Percentiles rank a stretch among this genome's conserved stretches.
These are phyloP conservation scores for Calliphora vicina DNA, from an alignment of 1,140 invertebrate species.

Conservation along the genomic window DNA sequence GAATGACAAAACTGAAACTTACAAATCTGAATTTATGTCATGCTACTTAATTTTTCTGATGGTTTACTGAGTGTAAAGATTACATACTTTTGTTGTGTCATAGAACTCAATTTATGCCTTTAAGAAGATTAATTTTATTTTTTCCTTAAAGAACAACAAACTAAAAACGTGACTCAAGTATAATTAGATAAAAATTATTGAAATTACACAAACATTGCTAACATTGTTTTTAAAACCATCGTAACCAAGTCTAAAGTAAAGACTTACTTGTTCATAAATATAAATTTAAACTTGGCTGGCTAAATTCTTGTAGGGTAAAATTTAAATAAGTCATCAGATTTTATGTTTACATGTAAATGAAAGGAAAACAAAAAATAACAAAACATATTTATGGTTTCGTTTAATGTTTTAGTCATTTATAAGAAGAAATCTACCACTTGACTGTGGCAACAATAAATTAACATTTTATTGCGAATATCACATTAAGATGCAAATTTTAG, in stretches of 20 bases:
- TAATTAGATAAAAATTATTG: background rate
- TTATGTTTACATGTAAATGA: background rate
- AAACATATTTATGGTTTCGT: background rate
- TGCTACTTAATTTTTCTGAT: background rate
- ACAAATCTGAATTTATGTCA: background rate
- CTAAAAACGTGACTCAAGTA: background rate
- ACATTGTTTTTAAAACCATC: background rate
- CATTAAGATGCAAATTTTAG: background rate
- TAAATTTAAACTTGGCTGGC: background rate
- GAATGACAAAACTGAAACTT: too few species aligned
- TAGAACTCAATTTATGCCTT: background rate
- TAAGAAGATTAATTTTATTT: background rate
- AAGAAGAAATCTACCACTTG: background rate
- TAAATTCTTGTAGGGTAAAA: background rate
- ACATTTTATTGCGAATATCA: slow-evolving; percentile 13
- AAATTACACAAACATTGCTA: background rate
- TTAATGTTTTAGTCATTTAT: background rate
- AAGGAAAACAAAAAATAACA: background rate
- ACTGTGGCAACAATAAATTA: background rate
- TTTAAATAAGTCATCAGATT: background rate
- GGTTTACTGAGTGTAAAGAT: background rate
- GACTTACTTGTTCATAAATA: background rate
- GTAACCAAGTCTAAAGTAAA: too few species aligned
- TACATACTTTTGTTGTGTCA: background rate
- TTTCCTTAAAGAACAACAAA: background rate